Evolutionary conservation across 2,888 invertebrate genomes (phyloP), one percentile per base, ranked within the genome.

Genomic region (Heliconius erato): DNA sequence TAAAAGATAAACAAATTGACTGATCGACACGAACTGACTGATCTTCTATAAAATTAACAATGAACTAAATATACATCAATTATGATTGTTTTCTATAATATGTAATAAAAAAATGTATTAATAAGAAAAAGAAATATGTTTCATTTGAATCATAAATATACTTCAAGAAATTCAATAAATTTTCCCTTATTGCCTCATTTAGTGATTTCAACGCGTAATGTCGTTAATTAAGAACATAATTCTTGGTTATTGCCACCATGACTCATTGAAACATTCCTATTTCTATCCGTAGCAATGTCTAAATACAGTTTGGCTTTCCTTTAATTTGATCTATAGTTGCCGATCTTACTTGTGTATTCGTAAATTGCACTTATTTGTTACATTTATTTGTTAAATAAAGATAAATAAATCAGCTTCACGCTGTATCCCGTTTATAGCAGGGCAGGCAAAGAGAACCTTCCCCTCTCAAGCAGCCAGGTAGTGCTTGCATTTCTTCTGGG

Each of bases 211-310:
- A 74, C 63, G 77, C 80, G 80, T 80, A 80, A 82, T 72, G 71
- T 72, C 80, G 80, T 82, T 80, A 80, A 82, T 82, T 80, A 76
- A 72, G 77, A 77, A 74, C 80, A 82, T 82, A 80, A 72, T 82
- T 80, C 80, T 54, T 80, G 69, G 65, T 82, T 80, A 82, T 82
- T 77, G 77, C 76, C 6, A 54, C 19, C 54, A 80, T 78, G 67
- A 78, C 26, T 78, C 78, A 78, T 78, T 78, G 78, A 78, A 49
- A 76, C 67, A 67, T 44, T 44, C 28, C 40, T 65, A 65, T 14
- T 65, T 78, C 67, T 44, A 49, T 49, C 32, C 67, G 35, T 77
- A 76, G 65, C 59, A 65, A 63, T 14, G n/a, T 26, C n/a, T 35
- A 40, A 23, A 54, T 40, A 76, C 63, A 63, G 35, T 76, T 32